Percentiles rank a stretch among this genome's conserved stretches.
These are phyloP conservation scores for Drosophila fungiperda DNA, from an alignment of 2,888 invertebrate genomes.

Conservation along the genomic window DNA sequence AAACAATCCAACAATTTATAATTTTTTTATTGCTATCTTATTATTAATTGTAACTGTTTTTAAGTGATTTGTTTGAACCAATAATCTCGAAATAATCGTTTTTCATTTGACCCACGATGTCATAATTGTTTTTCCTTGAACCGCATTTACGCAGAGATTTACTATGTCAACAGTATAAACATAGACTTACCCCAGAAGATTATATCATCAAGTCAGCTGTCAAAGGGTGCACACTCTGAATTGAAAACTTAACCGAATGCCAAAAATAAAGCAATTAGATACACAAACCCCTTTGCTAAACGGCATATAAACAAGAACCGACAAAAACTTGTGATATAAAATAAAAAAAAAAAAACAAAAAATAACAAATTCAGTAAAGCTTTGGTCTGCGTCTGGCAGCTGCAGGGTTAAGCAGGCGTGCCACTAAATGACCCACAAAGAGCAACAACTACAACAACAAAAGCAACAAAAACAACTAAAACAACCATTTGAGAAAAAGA, in stretches of 20 bases:
- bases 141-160: not conserved
- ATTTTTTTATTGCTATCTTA: conserved; percentile 3
- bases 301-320: conserved; percentile 31
- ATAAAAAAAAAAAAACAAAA: not conserved
- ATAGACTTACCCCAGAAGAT: not conserved
- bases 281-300: conserved; percentile 30
- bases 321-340: conserved; percentile 11
- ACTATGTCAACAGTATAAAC: not conserved
- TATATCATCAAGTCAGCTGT: conserved; percentile 3
- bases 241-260: conserved; percentile 13
- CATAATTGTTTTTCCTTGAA: not conserved
- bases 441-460: conserved; percentile 33
- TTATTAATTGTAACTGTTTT: conserved; percentile 25
- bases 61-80: conserved; percentile 17
- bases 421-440: conserved; percentile 40
- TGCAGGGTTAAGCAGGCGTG: conserved; percentile 58
- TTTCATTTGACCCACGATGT: not conserved
- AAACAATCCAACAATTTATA: conserved; percentile 1
- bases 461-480: conserved; percentile 14
- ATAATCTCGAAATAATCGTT: conserved; percentile 13
- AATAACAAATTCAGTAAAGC: conserved; percentile 1
- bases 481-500: conserved; percentile 51
- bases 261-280: conserved; percentile 45
- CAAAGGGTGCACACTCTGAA: not conserved
- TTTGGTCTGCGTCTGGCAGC: conserved; percentile 52